Evolutionary conservation across 2,888 invertebrate genomes (phyloP).

Genomic region (Spodoptera exigua): DNA sequence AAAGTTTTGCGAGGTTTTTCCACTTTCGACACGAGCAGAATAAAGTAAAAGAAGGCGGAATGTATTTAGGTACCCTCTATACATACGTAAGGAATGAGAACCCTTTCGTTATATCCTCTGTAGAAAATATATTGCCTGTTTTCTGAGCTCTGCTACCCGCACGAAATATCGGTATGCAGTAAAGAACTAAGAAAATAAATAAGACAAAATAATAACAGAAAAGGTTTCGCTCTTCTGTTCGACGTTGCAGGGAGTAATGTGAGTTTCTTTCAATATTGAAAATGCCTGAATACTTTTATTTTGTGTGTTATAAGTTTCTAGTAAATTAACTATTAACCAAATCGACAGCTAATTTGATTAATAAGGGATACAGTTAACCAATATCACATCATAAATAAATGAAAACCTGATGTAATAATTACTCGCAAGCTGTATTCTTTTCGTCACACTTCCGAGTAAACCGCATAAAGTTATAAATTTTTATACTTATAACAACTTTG

Average conservation of each 20-base stretch:
- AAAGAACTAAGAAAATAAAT: slow-evolving; percentile 60
- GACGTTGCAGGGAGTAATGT: slow-evolving; percentile 43
- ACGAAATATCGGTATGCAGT: slow-evolving; percentile 59
- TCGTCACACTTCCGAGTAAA: slow-evolving; percentile 25
- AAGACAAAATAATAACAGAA: slow-evolving; percentile 55
- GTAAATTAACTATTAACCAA: no score
- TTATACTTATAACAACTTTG: slow-evolving; percentile 38
- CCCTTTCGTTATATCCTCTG: slow-evolving; percentile 59
- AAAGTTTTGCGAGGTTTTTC: slow-evolving; percentile 84
- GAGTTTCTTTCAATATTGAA: slow-evolving; percentile 6
- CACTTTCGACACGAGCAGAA: slow-evolving; percentile 80
- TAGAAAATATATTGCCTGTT: slow-evolving; percentile 72
- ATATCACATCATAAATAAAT: not conserved
- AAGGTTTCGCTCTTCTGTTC: slow-evolving; percentile 48
- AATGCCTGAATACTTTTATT: slow-evolving; percentile 14
- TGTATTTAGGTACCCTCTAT: slow-evolving; percentile 66
- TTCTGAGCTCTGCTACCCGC: slow-evolving; percentile 60
- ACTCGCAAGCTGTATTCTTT: slow-evolving; percentile 16
- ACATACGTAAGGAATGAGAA: slow-evolving; percentile 67
- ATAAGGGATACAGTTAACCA: not conserved
- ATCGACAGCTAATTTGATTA: not conserved
- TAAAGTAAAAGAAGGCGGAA: slow-evolving; percentile 78
- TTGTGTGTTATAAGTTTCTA: no score
- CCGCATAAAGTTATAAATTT: slow-evolving; percentile 14
- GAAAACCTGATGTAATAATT: slow-evolving; percentile 22